Conservation (phyloP, 2,888 invertebrate species). For the Ichneumoninae sp. region DNA sequence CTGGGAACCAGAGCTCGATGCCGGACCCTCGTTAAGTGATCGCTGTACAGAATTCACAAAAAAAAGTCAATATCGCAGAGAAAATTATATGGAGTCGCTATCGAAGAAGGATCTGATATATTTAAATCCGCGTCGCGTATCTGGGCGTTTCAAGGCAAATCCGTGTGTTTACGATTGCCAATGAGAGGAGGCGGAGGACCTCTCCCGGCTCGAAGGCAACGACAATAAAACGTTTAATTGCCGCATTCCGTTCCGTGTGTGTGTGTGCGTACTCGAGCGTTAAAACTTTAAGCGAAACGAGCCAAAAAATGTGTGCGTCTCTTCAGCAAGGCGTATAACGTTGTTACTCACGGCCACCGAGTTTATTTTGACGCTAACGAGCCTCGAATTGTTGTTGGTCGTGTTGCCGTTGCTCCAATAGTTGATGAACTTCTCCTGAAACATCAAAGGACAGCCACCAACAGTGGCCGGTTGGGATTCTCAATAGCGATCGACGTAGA, state of each 20-base stretch:
- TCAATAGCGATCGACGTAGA: conserved; percentile 44
- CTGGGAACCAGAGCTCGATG: conserved; percentile 64
- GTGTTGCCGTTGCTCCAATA: conserved; percentile 78
- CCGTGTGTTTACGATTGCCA: conserved; percentile 38
- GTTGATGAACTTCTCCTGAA: conserved; percentile 82
- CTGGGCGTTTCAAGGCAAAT: conserved; percentile 33
- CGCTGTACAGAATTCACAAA: conserved; percentile 70
- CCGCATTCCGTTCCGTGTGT: conserved; percentile 6
- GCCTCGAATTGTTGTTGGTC: conserved; percentile 76
- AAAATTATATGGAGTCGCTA: not conserved
- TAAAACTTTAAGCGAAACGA: conserved; percentile 25
- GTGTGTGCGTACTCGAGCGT: not conserved
- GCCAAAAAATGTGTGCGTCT: not conserved
- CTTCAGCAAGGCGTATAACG: conserved; percentile 17
- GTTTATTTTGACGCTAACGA: conserved; percentile 80
- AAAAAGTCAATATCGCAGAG: not conserved
- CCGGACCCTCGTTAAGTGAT: conserved; percentile 73
- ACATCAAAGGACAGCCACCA: conserved; percentile 66
- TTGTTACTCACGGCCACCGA: conserved; percentile 79
- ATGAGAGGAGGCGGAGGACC: conserved; percentile 22
- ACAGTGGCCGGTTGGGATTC: conserved; percentile 66
- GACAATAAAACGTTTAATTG: conserved; percentile 59
- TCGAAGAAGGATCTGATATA: conserved; percentile 21
- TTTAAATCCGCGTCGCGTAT: conserved; percentile 20
- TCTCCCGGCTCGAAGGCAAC: conserved; percentile 19